phyloP scores from a whole-genome alignment of 2,888 invertebrate species.

The Drosophila emarginata region DNA sequence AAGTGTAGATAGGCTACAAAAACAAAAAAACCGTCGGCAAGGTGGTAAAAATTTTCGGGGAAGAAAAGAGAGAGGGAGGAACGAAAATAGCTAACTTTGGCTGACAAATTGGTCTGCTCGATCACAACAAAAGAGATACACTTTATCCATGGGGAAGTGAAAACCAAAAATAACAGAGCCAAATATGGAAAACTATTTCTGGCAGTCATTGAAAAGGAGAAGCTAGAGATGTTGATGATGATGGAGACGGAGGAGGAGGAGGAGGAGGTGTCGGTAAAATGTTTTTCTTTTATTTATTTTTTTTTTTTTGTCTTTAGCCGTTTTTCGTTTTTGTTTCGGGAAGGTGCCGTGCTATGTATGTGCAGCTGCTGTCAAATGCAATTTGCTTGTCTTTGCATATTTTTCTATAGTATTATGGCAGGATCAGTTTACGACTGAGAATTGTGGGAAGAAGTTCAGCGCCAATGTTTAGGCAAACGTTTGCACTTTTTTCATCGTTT shows the following conservation, averaged over 20 bases:
- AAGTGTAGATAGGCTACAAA: too few relatives aligned
- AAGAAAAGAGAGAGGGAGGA: neutral
- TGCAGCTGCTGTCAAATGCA: slow-evolving; percentile 26
- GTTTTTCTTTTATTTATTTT: neutral
- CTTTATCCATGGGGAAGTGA: slow-evolving; percentile 4
- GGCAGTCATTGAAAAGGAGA: neutral
- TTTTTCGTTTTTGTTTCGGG: neutral
- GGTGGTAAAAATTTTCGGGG: too few relatives aligned
- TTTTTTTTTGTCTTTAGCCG: too few relatives aligned
- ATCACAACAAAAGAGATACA: slow-evolving; percentile 37
- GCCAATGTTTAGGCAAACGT: slow-evolving; percentile 24
- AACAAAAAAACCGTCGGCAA: too few relatives aligned
- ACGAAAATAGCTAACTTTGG: neutral
- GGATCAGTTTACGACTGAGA: neutral
- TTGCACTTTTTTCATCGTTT: slow-evolving; percentile 4
- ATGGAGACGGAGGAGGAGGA: neutral
- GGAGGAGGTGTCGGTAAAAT: neutral
- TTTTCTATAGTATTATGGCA: slow-evolving; percentile 14
- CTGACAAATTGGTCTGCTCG: slow-evolving; percentile 35
- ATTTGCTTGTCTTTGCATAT: slow-evolving; percentile 39
- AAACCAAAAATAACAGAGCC: slow-evolving; percentile 24
- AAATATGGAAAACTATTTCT: slow-evolving; percentile 23
- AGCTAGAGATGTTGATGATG: too few relatives aligned
- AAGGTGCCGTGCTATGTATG: neutral
- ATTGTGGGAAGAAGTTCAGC: neutral